Evolutionary conservation across 1,140 invertebrate species (phyloP), one percentile per base, ranked within the genome.

Genomic region (Saxidomus purpurata): DNA sequence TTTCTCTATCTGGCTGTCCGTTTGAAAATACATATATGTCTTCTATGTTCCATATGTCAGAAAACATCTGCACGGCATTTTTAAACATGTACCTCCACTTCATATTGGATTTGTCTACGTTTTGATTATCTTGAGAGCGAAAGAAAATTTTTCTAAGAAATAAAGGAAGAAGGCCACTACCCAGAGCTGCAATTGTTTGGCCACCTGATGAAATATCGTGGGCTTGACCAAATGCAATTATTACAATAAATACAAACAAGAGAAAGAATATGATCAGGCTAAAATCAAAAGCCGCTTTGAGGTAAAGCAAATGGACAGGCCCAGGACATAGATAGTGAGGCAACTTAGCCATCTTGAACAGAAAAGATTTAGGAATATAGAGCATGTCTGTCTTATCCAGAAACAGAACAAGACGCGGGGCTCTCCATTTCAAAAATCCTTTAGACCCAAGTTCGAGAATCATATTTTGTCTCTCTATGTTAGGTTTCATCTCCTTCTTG

Each of bases 151-250:
- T 71, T 15, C 63, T 9, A 2, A 86, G 11, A n/a, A 76, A 40
- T 28, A 71, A 25, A 0, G 83, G 83, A 11, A 86, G 22, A 49
- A 86, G 76, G 4, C 83, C 83, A 31, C 63, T 76, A n/a, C 43
- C 83, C 2, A 86, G 28, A 31, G 67, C 69, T 0, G 63, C 63
- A 13, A 86, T 34, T 0, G 83, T 59, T 55, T 86, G 83, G 0
- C 36, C 47, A 9, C 67, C 83, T 8, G 67, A 59, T 0, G 63
- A 86, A 40, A 86, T 59, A 47, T 86, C 69, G 0, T 74, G 47
- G 3, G 83, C 83, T n/a, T 76, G 67, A 0, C 83, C 83, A 49
- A 86, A 86, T 4, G 83, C 83, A 38, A 55, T 52, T 34, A 86
- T 86, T 3, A 86, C 69, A 25, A 86, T 76, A 11, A 86, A 86